Base-by-base conservation (phyloP, 2,797 vertebrate genomes). In the Vespertilio murinus region DNA sequence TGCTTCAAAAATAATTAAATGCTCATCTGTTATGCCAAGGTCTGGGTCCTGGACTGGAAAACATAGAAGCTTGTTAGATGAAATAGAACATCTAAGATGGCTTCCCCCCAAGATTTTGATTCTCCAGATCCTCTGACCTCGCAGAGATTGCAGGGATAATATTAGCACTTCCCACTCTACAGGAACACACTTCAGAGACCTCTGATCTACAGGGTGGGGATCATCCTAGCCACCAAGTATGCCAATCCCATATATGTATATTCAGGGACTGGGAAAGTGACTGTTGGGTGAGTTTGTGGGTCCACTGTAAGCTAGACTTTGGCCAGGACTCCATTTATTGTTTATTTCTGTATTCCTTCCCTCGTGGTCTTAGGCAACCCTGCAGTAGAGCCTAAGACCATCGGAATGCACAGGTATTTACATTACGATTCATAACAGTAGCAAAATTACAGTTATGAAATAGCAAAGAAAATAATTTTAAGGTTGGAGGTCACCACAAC, bases 41-140 rank as follows among this genome's bases (percentile, higher is more conserved):
- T 84, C 78, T 67, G n/a, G 23, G 35, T 33, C 17, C 33, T 74
- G 33, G 33, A 54, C 49, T 89, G 49, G 88, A 93, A 94, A 94
- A 87, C 45, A 56, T 11, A 74, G 52, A 86, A 80, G 47, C 33
- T 64, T 67, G 28, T 61, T 1, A 59, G 35, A 80, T 23, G 11
- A 28, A 61, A 47, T 5, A 80, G 35, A 10, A 64, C 4, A 67
- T 45, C 59, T 74, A 67, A 91, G 38, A 73, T 6, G 3, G 47
- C 14, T 87, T 7, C 9, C 64, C 35, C 35, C 35, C 13, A 74
- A 77, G 42, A 70, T 2, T 70, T 8, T 80, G 28, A 82, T 91
- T 93, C 25, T 95, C 40, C 49, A 84, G 42, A 69, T 69, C 33
- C 77, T 88, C 28, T 77, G 52, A 90, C 83, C 11, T 7, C 49